Evolutionary conservation across 2,113 vertebrate genomes (phyloP), one percentile per base, ranked within the genome.

Genomic region (Strix uralensis): DNA sequence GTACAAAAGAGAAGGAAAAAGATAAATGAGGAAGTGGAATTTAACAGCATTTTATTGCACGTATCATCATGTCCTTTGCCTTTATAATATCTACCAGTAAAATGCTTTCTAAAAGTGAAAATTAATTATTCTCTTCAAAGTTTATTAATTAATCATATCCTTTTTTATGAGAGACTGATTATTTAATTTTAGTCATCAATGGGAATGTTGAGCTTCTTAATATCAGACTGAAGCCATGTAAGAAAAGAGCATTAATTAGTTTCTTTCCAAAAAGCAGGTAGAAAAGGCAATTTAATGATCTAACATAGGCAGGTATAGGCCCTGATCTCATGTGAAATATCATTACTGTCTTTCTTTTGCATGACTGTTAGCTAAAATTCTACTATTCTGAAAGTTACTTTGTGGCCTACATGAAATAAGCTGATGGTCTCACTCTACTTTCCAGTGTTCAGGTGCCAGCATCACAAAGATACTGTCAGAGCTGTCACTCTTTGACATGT

Each of bases 131-230:
- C 97, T 96, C 82, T 93, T 97, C 86, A 66, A 96, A 95, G 87
- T 97, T 97, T 96, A 96, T 98, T 98, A 98, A 98, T 97, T 97
- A 98, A 98, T 98, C 86, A 97, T 97, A 97, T 92, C 80, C 42
- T 90, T 88, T 97, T 97, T 97, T 95, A 90, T 86, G 78, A 96
- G 88, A 92, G 85, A 96, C 94, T 95, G 92, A 98, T 98, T 97
- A 96, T 97, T 95, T 93, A 86, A 97, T 96, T 97, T 86, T 72
- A 91, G 94, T 96, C 96, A 96, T 97, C 90, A 86, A 62, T 94
- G 85, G 79, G 81, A 98, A 97, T 83, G 86, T 94, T 96, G 94
- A 95, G 82, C 74, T 96, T 88, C 94, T 96, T 97, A 96, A 93
- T 91, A 95, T 73, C 59, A 91, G 69, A 80, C 88, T 96, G 96